Conservation (phyloP, 2,113 vertebrate species). For the Carassius gibelio region DNA sequence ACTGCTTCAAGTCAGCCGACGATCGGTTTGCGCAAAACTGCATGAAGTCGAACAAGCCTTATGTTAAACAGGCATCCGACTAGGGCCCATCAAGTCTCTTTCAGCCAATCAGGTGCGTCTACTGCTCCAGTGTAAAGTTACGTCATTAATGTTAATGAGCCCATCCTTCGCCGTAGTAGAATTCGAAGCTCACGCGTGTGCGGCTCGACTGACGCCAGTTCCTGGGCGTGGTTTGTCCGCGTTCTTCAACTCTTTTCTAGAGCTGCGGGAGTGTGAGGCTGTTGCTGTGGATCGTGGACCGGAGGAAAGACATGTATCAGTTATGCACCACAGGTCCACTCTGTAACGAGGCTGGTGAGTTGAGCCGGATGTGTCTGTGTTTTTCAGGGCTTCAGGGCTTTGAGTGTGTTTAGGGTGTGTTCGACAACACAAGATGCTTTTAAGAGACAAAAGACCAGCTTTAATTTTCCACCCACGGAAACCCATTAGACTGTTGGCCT, state of each 20-base stretch:
- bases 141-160: not conserved
- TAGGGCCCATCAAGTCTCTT: not conserved
- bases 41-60: too few relatives aligned
- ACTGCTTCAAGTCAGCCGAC: too few relatives aligned
- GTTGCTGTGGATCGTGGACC: conserved; percentile 43
- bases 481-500: not conserved
- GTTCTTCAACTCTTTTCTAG: conserved; percentile 41
- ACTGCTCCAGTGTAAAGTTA: not conserved
- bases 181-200: not conserved
- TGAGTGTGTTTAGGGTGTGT: not conserved
- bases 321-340: conserved; percentile 55
- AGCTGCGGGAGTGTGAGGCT: not conserved
- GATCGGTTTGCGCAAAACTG: too few relatives aligned
- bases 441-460: not conserved
- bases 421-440: not conserved
- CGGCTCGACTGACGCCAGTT: conserved; percentile 34
- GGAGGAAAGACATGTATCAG: conserved; percentile 69
- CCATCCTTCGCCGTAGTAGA: not conserved
- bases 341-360: conserved; percentile 64
- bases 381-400: not conserved
- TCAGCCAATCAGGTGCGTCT: not conserved
- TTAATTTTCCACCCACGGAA: conserved; percentile 32
- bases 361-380: not conserved
- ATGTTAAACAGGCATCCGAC: too few relatives aligned
- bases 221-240: conserved; percentile 51